Conservation (phyloP, 2,797 vertebrate species). For the Poecilia picta region DNA sequence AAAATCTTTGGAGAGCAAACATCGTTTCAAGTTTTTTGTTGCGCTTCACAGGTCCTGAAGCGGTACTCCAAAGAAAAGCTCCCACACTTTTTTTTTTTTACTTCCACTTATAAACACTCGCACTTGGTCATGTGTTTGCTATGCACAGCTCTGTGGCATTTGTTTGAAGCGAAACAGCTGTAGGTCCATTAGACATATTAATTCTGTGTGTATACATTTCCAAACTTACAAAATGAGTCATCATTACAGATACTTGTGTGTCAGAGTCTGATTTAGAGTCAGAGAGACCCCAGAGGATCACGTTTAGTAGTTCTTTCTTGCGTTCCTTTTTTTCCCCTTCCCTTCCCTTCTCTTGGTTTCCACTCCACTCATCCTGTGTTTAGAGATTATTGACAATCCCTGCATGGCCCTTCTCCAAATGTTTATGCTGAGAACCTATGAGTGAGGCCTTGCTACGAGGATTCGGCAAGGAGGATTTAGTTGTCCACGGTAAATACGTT, state of each 20-base stretch:
- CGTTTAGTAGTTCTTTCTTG: slow-evolving; percentile 12
- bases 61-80: neutral
- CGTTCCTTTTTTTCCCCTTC: slow-evolving; percentile 6
- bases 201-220: slow-evolving; percentile 13
- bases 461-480: slow-evolving; percentile 3
- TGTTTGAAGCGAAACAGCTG: slow-evolving; percentile 68
- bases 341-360: slow-evolving; percentile 46
- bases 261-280: neutral
- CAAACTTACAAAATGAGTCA: slow-evolving; percentile 1
- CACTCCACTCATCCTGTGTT: slow-evolving; percentile 50
- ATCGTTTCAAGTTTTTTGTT: neutral
- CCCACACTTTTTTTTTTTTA: slow-evolving; percentile 1
- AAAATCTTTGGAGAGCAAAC: neutral
- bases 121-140: slow-evolving; percentile 43
- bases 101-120: slow-evolving; percentile 51
- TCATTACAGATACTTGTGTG: neutral
- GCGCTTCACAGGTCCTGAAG: neutral
- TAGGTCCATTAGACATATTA: slow-evolving; percentile 9
- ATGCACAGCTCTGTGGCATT: slow-evolving; percentile 35
- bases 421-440: slow-evolving; percentile 57
- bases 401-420: slow-evolving; percentile 57
- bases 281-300: slow-evolving; percentile 12
- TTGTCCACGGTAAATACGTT: neutral
- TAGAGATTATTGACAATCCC: slow-evolving; percentile 58
- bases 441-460: slow-evolving; percentile 4